Evolutionary conservation across 2,113 vertebrate species (phyloP), one percentile per base, ranked within the genome.

Genomic region (Sprattus sprattus): DNA sequence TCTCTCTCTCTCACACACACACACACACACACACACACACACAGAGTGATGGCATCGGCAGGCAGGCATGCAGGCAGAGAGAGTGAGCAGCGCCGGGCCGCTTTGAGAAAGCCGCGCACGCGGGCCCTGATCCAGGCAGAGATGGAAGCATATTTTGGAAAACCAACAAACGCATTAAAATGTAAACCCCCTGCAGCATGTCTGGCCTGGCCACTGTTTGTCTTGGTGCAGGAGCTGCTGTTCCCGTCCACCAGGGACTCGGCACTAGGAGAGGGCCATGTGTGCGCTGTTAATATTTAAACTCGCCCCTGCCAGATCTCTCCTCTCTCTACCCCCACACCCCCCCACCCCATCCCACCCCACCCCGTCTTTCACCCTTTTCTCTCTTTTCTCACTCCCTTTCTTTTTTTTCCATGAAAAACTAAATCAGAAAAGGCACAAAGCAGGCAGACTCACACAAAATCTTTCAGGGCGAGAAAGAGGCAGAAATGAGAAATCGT

Each of bases 221-320:
- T 94, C 93, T 95, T 95, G 93, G 93, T 94, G 89, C 87, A 91
- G 91, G 93, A 94, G 92, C 94, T 92, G 93, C 94, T 94, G 94
- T 92, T 92, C 90, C 89, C 90, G 89, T 90, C 92, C 94, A 94
- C 89, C 91, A 83, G 91, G 94, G 94, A 94, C 94, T 92, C 84
- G 50, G 91, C 91, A 92, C 89, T 93, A 92, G 92, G 93, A 91
- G 91, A 94, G 92, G 94, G 94, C 94, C 94, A 95, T 95, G 95
- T 95, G 95, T 95, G 94, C 91, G 93, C 95, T 93, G 94, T 95
- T 95, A 95, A 95, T 95, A 95, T 95, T 95, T 95, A 95, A 95
- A 95, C 93, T 94, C 90, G 92, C 90, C 92, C 93, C 92, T 95
- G 95, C 94, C 94, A 95, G 91, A 87, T 91, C 94, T 92, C 71